Evolutionary conservation across 1,140 invertebrate genomes (phyloP), one percentile per base, ranked within the genome.

Genomic region (Liolophura sinensis): DNA sequence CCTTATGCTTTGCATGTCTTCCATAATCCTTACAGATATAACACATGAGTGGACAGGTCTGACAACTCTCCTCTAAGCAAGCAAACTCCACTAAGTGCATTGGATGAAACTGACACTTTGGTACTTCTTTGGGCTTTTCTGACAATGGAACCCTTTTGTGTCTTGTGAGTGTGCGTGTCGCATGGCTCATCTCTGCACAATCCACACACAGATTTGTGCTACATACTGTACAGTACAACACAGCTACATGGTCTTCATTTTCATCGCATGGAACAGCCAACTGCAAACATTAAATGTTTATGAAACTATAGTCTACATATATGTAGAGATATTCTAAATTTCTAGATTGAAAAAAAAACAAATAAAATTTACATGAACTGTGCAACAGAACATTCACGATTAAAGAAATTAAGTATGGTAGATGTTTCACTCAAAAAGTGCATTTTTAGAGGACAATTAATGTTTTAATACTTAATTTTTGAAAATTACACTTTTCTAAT

Each of bases 1-100:
- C 87, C 82, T 87, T 87, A 74, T 89, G 88, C 65, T 83, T 84
- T 63, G 87, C 87, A 72, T 89, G 88, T 56, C 87, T 78, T 18
- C 88, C 88, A 75, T 89, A 89, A 67, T 85, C 84, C 74, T 89
- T 89, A 75, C 89, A 90, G 18, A 89, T 84, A 73, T 89, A 89
- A 70, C 89, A 89, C 87, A 89, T 88, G 7, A 87, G 72, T 40
- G 85, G 86, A 20, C 79, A 75, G 60, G 78, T 81, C 65, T 86
- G 82, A 73, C 88, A 90, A 24, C 84, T 86, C 55, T 89, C 87
- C 70, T 89, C 87, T 50, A 88, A 79, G 65, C 88, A 90, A 22
- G 87, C 87, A 78, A 89, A 90, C 68, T 90, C 88, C 3, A 89
- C 88, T 12, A 87, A 77, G 66, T 89, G 88, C 51, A 86, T 86